These are phyloP conservation scores for Pocillopora grandis DNA, from an alignment of 92 coral and sea anemone genomes.

Conservation along the genomic window DNA sequence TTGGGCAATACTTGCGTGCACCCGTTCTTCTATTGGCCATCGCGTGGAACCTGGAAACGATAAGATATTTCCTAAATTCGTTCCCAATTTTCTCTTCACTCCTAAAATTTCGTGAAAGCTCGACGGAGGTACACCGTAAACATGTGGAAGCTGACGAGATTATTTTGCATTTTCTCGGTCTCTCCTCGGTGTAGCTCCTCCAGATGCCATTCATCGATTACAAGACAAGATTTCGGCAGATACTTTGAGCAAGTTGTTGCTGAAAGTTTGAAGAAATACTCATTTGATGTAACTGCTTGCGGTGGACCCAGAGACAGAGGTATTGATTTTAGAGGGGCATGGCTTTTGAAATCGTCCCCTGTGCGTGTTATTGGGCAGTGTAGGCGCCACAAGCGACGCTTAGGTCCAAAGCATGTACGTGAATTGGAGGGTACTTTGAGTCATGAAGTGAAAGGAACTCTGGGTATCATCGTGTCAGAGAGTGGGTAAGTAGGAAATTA, in stretches of 20 bases:
- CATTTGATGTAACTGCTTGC: constrained; percentile 56
- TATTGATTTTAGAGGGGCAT: constrained; percentile 73
- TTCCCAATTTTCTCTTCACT: too few species aligned
- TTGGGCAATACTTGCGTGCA: too few species aligned
- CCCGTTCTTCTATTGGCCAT: too few species aligned
- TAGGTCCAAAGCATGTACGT: constrained; percentile 72
- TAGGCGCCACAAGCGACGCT: constrained; percentile 60
- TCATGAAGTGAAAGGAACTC: constrained; percentile 58
- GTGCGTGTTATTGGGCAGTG: constrained; percentile 74
- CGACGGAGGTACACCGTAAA: too few species aligned
- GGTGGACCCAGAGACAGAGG: constrained; percentile 85
- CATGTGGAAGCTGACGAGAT: constrained; percentile 2
- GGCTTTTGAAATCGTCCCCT: constrained; percentile 53
- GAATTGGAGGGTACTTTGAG: constrained; percentile 74
- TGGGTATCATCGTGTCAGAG: constrained; percentile 71
- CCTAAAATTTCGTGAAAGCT: too few species aligned
- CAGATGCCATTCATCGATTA: constrained; percentile 16
- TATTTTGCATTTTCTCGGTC: not conserved
- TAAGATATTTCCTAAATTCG: too few species aligned
- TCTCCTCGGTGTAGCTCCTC: not conserved
- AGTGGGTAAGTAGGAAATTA: constrained; percentile 61
- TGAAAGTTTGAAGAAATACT: constrained; percentile 41
- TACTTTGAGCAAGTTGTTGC: constrained; percentile 61
- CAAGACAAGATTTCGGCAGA: constrained; percentile 50
- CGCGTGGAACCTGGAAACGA: too few species aligned